Evolutionary conservation across 2,113 vertebrate species (phyloP).

Genomic region (Varanus komodoensis): DNA sequence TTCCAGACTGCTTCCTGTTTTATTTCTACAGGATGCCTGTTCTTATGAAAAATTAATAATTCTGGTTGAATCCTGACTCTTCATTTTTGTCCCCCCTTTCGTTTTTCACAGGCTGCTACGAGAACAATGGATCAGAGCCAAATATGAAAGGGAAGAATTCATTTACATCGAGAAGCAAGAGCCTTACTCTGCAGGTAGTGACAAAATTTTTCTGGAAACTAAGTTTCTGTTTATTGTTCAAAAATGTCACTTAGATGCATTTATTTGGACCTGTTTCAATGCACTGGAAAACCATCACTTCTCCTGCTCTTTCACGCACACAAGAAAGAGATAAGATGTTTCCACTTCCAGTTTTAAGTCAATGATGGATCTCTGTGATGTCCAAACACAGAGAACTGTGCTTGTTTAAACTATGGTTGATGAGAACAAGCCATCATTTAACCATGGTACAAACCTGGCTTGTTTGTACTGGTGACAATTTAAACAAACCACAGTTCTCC

Average conservation of each 20-base stretch:
- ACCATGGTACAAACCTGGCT: background rate
- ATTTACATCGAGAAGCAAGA: slow-evolving; percentile 92
- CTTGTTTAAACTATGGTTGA: background rate
- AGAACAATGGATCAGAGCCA: slow-evolving; percentile 97
- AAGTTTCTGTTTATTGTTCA: background rate
- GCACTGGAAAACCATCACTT: background rate
- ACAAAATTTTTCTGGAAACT: background rate
- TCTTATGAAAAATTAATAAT: slow-evolving; percentile 40
- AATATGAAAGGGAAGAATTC: slow-evolving; percentile 95
- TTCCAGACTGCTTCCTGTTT: background rate
- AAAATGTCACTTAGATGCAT: background rate
- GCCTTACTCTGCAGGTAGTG: slow-evolving; percentile 93
- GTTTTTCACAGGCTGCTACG: slow-evolving; percentile 85
- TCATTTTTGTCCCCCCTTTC: slow-evolving; percentile 28
- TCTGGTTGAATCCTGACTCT: slow-evolving; percentile 1
- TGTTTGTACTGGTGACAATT: background rate
- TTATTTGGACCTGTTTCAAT: background rate
- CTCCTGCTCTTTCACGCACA: background rate
- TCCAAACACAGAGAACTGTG: background rate
- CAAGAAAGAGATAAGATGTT: background rate
- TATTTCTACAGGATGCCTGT: slow-evolving; percentile 8
- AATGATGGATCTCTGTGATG: background rate
- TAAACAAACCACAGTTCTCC: background rate
- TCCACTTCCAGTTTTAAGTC: background rate
- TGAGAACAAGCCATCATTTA: background rate